Evolutionary conservation across 2,888 invertebrate genomes (phyloP).

Genomic region (Drosophila engyochracea): DNA sequence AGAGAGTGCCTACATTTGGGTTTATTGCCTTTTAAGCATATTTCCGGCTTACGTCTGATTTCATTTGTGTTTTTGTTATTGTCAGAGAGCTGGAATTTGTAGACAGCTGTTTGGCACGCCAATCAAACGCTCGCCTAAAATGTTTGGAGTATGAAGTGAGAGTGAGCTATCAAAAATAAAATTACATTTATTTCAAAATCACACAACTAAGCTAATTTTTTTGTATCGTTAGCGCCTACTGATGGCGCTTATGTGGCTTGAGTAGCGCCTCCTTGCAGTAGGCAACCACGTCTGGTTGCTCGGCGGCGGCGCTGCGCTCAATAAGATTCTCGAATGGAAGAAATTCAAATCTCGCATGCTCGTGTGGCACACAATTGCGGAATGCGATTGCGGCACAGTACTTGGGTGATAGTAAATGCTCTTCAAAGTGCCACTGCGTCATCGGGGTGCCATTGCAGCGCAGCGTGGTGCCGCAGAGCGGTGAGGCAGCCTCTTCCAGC

Average conservation of each 20-base stretch:
- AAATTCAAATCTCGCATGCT: constrained; percentile 85
- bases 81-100: constrained; percentile 26
- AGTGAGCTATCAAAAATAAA: constrained; percentile 25
- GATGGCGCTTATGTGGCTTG: constrained; percentile 74
- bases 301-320: constrained; percentile 75
- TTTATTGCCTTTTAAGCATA: constrained; percentile 76
- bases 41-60: constrained; percentile 64
- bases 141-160: neutral
- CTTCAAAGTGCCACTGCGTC: constrained; percentile 92
- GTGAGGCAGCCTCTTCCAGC: constrained; percentile 85
- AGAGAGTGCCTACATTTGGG: constrained; percentile 52
- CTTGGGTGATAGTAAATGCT: constrained; percentile 90
- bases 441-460: constrained; percentile 87
- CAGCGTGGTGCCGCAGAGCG: constrained; percentile 89
- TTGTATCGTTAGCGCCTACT: constrained; percentile 12
- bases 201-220: constrained; percentile 24
- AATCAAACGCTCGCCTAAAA: neutral
- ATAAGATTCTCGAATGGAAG: constrained; percentile 88
- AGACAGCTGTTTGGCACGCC: constrained; percentile 50
- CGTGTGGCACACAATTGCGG: constrained; percentile 79
- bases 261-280: constrained; percentile 76
- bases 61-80: constrained; percentile 39
- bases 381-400: constrained; percentile 93
- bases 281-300: constrained; percentile 62
- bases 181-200: constrained; percentile 57